Evolutionary conservation across 2,113 vertebrate genomes (phyloP).

Genomic region (Phrynosoma blainvillii): DNA sequence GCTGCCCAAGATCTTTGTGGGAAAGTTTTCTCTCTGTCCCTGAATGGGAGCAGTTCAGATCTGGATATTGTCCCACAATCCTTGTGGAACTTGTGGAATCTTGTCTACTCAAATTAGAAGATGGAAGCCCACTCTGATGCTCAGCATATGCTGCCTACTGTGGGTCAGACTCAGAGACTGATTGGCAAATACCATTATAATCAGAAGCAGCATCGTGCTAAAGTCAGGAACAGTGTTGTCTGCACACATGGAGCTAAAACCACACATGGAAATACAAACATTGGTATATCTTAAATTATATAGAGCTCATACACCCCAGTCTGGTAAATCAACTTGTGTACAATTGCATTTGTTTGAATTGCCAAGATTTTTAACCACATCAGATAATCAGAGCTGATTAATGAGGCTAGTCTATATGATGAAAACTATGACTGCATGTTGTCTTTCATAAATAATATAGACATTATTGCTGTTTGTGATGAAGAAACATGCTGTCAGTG

Average conservation of each 20-base stretch:
- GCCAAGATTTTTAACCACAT: slow-evolving; percentile 30
- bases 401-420: slow-evolving; percentile 26
- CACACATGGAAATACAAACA: not conserved
- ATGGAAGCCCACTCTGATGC: not conserved
- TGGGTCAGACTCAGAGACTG: not conserved
- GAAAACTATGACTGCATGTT: slow-evolving; percentile 36
- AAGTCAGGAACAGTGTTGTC: not conserved
- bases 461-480: slow-evolving; percentile 46
- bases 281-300: slow-evolving; percentile 21
- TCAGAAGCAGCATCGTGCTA: not conserved
- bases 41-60: not conserved
- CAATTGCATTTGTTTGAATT: slow-evolving; percentile 35
- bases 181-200: not conserved
- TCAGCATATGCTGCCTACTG: not conserved
- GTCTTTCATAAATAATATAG: slow-evolving; percentile 54
- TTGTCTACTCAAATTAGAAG: not conserved
- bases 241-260: not conserved
- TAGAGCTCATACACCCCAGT: slow-evolving; percentile 25
- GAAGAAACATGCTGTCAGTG: slow-evolving; percentile 37
- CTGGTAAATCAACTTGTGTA: slow-evolving; percentile 34
- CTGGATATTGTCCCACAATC: not conserved
- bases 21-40: too few relatives aligned
- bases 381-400: slow-evolving; percentile 40
- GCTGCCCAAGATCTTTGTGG: too few relatives aligned
- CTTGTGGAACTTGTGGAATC: not conserved